Evolutionary conservation across 2,113 vertebrate genomes (phyloP), one percentile per base, ranked within the genome.

Genomic region (Burhinus bistriatus): DNA sequence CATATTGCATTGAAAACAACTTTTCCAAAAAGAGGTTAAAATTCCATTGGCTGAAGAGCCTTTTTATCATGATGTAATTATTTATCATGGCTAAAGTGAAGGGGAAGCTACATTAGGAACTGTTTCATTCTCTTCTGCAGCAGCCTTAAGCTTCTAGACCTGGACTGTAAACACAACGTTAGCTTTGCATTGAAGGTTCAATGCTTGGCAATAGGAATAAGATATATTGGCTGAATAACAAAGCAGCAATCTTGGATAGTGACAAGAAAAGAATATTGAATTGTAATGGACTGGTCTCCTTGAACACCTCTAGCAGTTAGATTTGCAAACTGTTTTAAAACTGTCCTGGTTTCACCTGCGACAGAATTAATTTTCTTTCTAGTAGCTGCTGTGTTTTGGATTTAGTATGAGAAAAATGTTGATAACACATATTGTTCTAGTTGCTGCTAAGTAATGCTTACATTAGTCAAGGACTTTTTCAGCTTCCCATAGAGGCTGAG

Each of bases 41-140:
- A 25, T 4, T 3, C 20, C 7, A 2, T n/a, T 89, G 22, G 34
- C 51, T 71, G n/a, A 83, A 78, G 32, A 81, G 30, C 14, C 13
- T 62, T 95, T 90, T 76, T 42, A 12, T 79, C 11, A 52, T 34
- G 12, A 77, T 72, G 40, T 55, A 86, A 64, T 87, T 88, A 45
- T 81, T 97, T 88, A 57, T 91, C 36, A 72, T 11, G 34, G 27
- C 27, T 47, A 73, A 94, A 84, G 54, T 72, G 71, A 93, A 83
- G 71, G 57, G 38, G 77, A 95, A 72, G 89, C 38, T 91, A 45
- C 54, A 52, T 47, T 92, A 70, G 42, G 75, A 89, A 80, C 40
- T 55, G 45, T 94, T 95, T 91, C 8, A 20, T 71, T 96, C 36
- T 94, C 72, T 94, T 81, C 57, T 92, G 34, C 66, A 91, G 38